Conservation (phyloP, 2,888 invertebrate genomes). For the Cistogaster globosa region DNA sequence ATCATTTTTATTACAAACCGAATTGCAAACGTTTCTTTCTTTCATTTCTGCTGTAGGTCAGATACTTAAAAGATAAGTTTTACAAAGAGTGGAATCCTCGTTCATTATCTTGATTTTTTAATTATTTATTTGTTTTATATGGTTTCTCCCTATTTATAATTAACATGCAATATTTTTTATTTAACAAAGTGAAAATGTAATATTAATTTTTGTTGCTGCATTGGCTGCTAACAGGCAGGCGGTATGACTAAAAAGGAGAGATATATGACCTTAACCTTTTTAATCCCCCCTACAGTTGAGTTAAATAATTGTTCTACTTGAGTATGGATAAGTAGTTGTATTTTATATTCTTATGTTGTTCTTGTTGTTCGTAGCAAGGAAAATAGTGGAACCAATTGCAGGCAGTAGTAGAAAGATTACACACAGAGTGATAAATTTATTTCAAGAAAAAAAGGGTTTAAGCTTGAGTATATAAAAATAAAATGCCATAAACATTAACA, state of each 20-base stretch:
- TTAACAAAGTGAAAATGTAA: conserved; percentile 23
- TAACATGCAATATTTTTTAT: background rate
- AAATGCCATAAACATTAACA: conserved; percentile 23
- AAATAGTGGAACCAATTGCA: background rate
- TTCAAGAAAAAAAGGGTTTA: conserved; percentile 54
- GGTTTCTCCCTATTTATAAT: background rate
- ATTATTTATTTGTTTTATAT: background rate
- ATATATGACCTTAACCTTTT: conserved; percentile 52
- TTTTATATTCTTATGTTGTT: conserved; percentile 21
- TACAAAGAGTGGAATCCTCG: too few relatives aligned
- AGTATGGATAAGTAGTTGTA: conserved; percentile 46
- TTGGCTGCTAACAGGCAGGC: background rate
- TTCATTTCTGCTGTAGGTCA: too few relatives aligned
- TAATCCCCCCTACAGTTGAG: conserved; percentile 19
- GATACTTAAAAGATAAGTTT: too few relatives aligned
- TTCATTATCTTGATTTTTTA: background rate
- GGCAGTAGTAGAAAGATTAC: conserved; percentile 37
- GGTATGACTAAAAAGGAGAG: background rate
- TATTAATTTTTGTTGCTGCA: conserved; percentile 14
- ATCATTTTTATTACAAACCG: too few relatives aligned
- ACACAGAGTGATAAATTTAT: conserved; percentile 61
- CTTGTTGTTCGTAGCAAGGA: conserved; percentile 21
- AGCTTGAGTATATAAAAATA: conserved; percentile 24
- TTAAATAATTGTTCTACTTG: conserved; percentile 60
- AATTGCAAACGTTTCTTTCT: too few relatives aligned